Evolutionary conservation across 2,888 invertebrate genomes (phyloP).

Genomic region (Leptogaster cylindrica): DNA sequence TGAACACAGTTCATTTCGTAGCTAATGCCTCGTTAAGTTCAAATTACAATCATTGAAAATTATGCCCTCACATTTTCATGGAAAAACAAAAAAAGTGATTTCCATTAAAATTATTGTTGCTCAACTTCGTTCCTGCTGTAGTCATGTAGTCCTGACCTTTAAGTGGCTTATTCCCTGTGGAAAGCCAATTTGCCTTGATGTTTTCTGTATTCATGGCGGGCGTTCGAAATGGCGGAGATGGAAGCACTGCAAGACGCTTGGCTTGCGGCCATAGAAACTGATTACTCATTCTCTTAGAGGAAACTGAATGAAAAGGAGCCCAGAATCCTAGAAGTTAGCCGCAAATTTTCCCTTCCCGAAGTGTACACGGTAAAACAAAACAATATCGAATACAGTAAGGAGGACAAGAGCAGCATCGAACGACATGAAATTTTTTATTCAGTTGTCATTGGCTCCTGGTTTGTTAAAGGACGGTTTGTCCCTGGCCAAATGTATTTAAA

Average conservation of each 20-base stretch:
- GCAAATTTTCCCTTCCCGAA: background rate
- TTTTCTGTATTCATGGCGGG: slow-evolving; percentile 3
- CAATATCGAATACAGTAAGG: slow-evolving; percentile 9
- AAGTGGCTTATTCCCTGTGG: slow-evolving; percentile 27
- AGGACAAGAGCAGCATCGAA: slow-evolving; percentile 7
- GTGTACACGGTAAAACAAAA: slow-evolving; percentile 5
- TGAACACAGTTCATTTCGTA: slow-evolving; percentile 18
- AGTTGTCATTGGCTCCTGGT: slow-evolving; percentile 9
- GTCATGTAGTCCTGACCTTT: slow-evolving; percentile 23
- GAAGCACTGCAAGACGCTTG: slow-evolving; percentile 6
- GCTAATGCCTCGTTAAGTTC: slow-evolving; percentile 11
- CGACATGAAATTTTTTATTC: slow-evolving; percentile 38
- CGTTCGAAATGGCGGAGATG: background rate
- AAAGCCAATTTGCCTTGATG: slow-evolving; percentile 19
- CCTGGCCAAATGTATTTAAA: slow-evolving; percentile 26
- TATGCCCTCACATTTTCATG: slow-evolving; percentile 10
- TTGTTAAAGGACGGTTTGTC: background rate
- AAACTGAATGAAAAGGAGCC: too few relatives aligned
- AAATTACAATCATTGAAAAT: slow-evolving; percentile 20
- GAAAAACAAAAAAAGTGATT: slow-evolving; percentile 6
- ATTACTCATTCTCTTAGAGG: slow-evolving; percentile 30
- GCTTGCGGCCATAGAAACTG: slow-evolving; percentile 32
- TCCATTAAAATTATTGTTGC: slow-evolving; percentile 34
- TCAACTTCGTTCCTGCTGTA: slow-evolving; percentile 23
- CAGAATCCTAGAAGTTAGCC: too few relatives aligned